Base-by-base conservation (phyloP, 2,797 vertebrate species). In the Sebastiscus albofasciatus region DNA sequence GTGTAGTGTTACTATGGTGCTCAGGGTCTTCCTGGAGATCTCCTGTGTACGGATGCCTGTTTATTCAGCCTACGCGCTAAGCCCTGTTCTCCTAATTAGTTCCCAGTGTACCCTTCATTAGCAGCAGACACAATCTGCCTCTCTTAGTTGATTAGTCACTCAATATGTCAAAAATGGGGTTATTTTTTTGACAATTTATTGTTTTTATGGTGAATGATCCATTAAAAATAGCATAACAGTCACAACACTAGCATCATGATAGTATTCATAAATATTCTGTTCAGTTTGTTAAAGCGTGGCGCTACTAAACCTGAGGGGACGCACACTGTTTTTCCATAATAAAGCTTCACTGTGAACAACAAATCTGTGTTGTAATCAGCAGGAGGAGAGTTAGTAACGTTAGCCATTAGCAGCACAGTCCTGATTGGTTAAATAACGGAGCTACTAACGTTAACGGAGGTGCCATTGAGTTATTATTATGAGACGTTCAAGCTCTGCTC, bases 1-100 rank as follows among this genome's bases (percentile, higher is more conserved):
- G 79, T 88, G 79, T 67, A 81, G 78, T 82, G 87, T 92, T 92
- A 87, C 89, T 84, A 84, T 90, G 87, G 89, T 36, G 81, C 78
- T 81, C 26, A 16, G 72, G 77, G 83, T 85, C 79, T 81, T 86
- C 34, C 77, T 80, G 78, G 56, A 89, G 90, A 67, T 84, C 90
- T 87, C 88, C 78, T 59, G 87, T 78, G 85, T 79, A 79, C 52
- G 52, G 75, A 82, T 54, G 72, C 56, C 71, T 88, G 82, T 89
- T 92, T 87, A 84, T 89, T 88, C 85, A 80, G 80, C 72, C 81
- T 85, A 71, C 42, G 2, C 58, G 14, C 71, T 55, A 31, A 31
- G 60, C 67, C 67, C 58, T 82, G 61, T 74, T 76, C 81, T 87
- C 80, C 79, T 91, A 92, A 93, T 94, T 88, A 90, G 84, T 36